Base-by-base conservation (phyloP, 1,140 invertebrate genomes). In the Papilio xuthus region DNA sequence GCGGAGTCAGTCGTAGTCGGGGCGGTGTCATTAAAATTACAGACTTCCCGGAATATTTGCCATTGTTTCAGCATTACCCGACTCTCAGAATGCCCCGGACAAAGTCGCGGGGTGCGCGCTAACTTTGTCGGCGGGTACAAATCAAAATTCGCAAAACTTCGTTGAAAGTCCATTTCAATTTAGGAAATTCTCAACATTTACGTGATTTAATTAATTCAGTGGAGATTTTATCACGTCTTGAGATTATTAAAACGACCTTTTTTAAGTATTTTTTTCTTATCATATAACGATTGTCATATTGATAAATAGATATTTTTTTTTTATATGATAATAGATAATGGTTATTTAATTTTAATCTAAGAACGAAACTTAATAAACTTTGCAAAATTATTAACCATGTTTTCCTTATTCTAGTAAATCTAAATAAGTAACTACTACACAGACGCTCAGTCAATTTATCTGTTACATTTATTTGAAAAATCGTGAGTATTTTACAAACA, bases 11-110 rank as follows among this genome's bases (percentile, higher is more conserved):
- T 71, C 26, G 26, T 2, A 37, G 15, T 32, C 28, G 26, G 67
- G 32, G 67, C 37, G 69, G 37, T n/a, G 37, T 71, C 69, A 42
- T 71, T 71, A 71, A 71, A 71, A 71, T 71, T 71, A 71, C 69
- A 71, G 69, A 71, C 37, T 44, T 41, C 41, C 69, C 69, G 32
- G 69, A 42, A 71, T 71, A 71, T 71, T 44, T 71, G 18, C 37
- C 69, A 71, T 71, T 71, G 69, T 71, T 71, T 71, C 37, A 10
- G 70, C 41, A 72, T 47, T 26, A 47, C 20, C 60, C 60, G 23
- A 26, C 60, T 26, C 60, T 0, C 8, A 8, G 53, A 60, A 7
- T 63, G 7, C 23, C 60, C 60, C 60, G 23, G 23, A 12, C 60
- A 26, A 15, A 26, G 12, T 26, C 60, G 60, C 56, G 26, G 12